A percentile compares a stretch with the other conserved stretches of the same genome.
Conservation (phyloP, 2,797 vertebrate genomes). For the Epinephelus awoara region DNA sequence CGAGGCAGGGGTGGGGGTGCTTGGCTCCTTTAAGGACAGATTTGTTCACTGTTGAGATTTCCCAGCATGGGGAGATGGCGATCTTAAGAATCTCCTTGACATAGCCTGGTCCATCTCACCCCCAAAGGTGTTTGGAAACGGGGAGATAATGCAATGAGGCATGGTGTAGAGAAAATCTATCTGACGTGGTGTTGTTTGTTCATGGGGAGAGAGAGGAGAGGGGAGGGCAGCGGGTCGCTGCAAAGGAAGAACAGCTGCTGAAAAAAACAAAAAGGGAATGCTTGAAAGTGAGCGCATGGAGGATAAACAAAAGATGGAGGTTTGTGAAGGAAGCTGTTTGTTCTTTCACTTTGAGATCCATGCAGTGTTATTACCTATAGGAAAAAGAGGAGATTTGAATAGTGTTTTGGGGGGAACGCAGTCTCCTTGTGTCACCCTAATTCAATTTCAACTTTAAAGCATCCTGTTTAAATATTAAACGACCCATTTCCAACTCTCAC, state of each 20-base stretch:
- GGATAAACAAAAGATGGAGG: slow-evolving; percentile 9
- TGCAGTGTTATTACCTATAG: slow-evolving; percentile 35
- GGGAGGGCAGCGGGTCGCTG: slow-evolving; percentile 34
- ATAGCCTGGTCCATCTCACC: slow-evolving; percentile 35
- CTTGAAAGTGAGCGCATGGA: slow-evolving; percentile 12
- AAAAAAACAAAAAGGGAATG: slow-evolving; percentile 24
- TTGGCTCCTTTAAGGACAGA: slow-evolving; percentile 40
- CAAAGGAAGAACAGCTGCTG: slow-evolving; percentile 26
- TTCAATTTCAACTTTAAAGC: slow-evolving; percentile 67
- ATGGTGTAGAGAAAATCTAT: slow-evolving; percentile 57
- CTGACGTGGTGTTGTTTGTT: slow-evolving; percentile 64
- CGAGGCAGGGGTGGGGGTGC: neutral
- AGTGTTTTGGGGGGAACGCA: slow-evolving; percentile 27
- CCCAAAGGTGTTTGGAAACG: slow-evolving; percentile 57
- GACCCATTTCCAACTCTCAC: slow-evolving; percentile 31
- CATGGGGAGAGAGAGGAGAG: slow-evolving; percentile 17
- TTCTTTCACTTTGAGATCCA: neutral
- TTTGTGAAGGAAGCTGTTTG: neutral
- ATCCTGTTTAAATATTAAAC: slow-evolving; percentile 71
- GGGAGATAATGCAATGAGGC: slow-evolving; percentile 52
- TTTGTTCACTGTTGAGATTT: slow-evolving; percentile 43
- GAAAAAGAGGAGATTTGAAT: slow-evolving; percentile 7
- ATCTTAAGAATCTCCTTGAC: slow-evolving; percentile 63
- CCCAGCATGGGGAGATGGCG: slow-evolving; percentile 28
- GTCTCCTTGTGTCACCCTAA: slow-evolving; percentile 48